Evolutionary conservation across 2,797 vertebrate genomes (phyloP).

Genomic region (Siniperca scherzeri): DNA sequence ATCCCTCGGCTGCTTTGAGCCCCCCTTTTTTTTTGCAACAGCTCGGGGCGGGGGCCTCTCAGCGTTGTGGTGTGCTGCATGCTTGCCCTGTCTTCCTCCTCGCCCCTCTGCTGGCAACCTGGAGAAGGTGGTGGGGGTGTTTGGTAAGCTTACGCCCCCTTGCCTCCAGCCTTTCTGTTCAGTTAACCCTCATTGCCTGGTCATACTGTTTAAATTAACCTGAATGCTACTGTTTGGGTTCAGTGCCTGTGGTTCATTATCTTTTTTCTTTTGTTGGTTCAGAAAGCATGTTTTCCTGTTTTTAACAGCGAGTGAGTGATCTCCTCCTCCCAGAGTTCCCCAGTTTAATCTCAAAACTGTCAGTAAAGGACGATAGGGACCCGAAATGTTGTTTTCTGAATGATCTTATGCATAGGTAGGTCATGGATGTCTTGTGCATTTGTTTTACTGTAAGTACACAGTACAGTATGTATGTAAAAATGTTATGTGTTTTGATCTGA

Average conservation of each 20-base stretch:
- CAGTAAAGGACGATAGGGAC: conserved; percentile 46
- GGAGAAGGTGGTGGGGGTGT: conserved; percentile 37
- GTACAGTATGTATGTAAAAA: conserved; percentile 55
- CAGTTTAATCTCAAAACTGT: conserved; percentile 39
- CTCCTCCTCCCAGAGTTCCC: conserved; percentile 44
- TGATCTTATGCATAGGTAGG: conserved; percentile 45
- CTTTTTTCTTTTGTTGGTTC: conserved; percentile 51
- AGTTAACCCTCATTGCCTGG: conserved; percentile 82
- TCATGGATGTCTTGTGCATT: conserved; percentile 57
- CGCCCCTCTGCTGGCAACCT: conserved; percentile 68
- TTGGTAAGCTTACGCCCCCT: conserved; percentile 34
- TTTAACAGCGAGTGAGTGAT: conserved; percentile 54
- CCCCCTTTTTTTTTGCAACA: conserved; percentile 38
- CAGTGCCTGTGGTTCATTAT: conserved; percentile 74
- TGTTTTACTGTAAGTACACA: conserved; percentile 64
- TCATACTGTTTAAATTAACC: conserved; percentile 75
- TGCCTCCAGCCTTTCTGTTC: conserved; percentile 77
- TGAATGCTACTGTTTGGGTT: conserved; percentile 77
- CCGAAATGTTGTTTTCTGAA: conserved; percentile 44
- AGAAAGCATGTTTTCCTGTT: conserved; percentile 71
- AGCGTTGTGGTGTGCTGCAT: conserved; percentile 84
- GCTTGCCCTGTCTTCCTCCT: conserved; percentile 90
- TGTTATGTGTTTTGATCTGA: conserved; percentile 64
- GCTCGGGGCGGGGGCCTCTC: conserved; percentile 56
- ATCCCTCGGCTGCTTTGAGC: conserved; percentile 56